A percentile compares a stretch with the other conserved stretches of the same genome.
Conservation (phyloP, 2,113 vertebrate species). For the Serinus canaria region DNA sequence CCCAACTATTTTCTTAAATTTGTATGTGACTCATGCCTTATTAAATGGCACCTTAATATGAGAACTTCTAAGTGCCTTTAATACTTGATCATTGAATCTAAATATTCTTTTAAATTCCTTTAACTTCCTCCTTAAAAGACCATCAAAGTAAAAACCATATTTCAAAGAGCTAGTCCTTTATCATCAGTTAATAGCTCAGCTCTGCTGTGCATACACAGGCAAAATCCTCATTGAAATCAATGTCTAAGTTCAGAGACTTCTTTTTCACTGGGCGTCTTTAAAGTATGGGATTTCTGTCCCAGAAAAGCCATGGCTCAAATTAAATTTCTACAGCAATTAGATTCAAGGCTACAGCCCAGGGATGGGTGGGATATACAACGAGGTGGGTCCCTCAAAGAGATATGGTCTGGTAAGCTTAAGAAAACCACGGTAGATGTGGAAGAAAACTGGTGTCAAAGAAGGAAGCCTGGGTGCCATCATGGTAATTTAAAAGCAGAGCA, state of each 20-base stretch:
- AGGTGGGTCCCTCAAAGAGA: background rate
- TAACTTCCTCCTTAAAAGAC: background rate
- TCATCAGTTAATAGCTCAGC: conserved; percentile 24
- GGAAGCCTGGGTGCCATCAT: background rate
- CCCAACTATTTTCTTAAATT: background rate
- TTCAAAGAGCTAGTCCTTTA: conserved; percentile 21
- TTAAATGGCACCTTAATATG: background rate
- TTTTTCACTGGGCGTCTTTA: background rate
- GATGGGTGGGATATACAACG: background rate
- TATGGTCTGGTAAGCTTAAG: background rate
- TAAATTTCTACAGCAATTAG: background rate
- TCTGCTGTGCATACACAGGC: background rate
- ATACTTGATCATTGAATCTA: conserved; percentile 7
- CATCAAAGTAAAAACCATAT: conserved; percentile 15
- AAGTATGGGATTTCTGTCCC: background rate
- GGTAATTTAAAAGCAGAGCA: background rate
- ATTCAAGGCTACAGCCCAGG: background rate
- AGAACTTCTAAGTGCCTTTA: background rate
- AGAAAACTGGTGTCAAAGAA: background rate
- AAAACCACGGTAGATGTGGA: background rate
- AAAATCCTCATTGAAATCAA: background rate
- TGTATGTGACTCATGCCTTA: background rate
- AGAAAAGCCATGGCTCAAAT: background rate
- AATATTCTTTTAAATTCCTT: conserved; percentile 34
- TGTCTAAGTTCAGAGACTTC: background rate